Evolutionary conservation across 2,888 invertebrate species (phyloP), one percentile per base, ranked within the genome.

Genomic region (Seladonia tumulorum): DNA sequence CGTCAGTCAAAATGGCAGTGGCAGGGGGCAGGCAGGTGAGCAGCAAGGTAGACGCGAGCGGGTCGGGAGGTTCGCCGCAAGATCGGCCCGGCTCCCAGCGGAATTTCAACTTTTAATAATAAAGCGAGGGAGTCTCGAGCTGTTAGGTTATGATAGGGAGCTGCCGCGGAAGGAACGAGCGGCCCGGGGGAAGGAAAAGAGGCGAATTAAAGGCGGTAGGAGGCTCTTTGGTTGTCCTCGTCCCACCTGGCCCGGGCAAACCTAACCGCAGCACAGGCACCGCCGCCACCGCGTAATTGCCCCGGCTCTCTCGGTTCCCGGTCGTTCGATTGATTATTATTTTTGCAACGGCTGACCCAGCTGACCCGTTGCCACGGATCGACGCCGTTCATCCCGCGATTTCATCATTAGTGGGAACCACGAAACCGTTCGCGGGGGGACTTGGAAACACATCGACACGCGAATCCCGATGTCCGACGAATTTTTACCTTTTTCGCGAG

Each of bases 71-170:
- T 71, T 25, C 45, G 45, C 90, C 92, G 88, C 90, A 90, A 88
- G 89, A 92, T 92, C 92, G 90, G 89, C 86, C 75, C 82, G 90
- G 90, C 92, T 93, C 92, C 91, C 92, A 91, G 87, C 87, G 93
- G 93, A 91, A 92, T 93, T 94, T 94, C 88, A 94, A 94, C 93
- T 94, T 94, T 94, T 94, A 94, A 94, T 94, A 94, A 94, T 92
- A 94, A 94, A 94, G 93, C 93, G 94, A 94, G 94, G 94, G 93
- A 93, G 93, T 93, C 90, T 88, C 90, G 90, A 88, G 92, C 93
- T 93, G 93, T 92, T 92, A 42, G 39, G 91, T 93, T 93, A 92
- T 91, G 93, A 93, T 92, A 90, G 85, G 89, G 87, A 77, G 72
- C 86, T 82, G 86, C 22, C 60, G 89, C 77, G 81, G 45, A 74